Evolutionary conservation across 2,888 invertebrate species (phyloP), one percentile per base, ranked within the genome.

Genomic region (Creontiades dilutus): DNA sequence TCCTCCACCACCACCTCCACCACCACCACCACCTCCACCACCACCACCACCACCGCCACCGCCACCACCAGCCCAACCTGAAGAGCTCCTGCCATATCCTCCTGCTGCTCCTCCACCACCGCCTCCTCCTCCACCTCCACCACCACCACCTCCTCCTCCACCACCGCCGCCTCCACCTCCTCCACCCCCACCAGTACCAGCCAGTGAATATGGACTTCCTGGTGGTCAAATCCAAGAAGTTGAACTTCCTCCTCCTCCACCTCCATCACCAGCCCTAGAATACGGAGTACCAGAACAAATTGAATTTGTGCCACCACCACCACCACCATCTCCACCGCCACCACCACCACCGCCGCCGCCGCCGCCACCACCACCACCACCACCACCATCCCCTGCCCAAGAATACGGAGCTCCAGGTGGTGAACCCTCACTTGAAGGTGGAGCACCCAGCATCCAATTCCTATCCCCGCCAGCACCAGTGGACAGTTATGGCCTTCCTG

Each of bases 321-420:
- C 76, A 81, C 91, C 91, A 46, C 91, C 91, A 78, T 92, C 92
- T 86, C 91, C 90, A 37, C 90, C 90, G 23, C 90, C 87, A 81
- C 93, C 93, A 16, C 93, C 93, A 76, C 92, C 93, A 92, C 91
- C 93, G 84, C 92, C 94, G 92, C 92, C 93, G 86, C 93, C 94
- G 5, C 94, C 93, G 4, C 92, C 93, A 89, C 93, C 93, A 47
- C 92, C 91, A 37, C 90, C 90, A 55, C 80, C 90, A 23, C 90
- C 90, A 61, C 89, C 90, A n/a, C 93, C 93, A 81, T 57, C 55
- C 48, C 86, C 92, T 87, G 89, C 91, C 55, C 84, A 48, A 81
- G 91, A 91, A 28, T 91, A 91, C 80, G 92, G 92, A 85, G 68
- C 90, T 86, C 75, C 90, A 82, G 85, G 93, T 93, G n/a, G 93